A percentile compares a stretch with the other conserved stretches of the same genome.
These are phyloP conservation scores for Chrysochloris asiatica DNA, from an alignment of 2,113 vertebrate genomes.

Conservation along the genomic window DNA sequence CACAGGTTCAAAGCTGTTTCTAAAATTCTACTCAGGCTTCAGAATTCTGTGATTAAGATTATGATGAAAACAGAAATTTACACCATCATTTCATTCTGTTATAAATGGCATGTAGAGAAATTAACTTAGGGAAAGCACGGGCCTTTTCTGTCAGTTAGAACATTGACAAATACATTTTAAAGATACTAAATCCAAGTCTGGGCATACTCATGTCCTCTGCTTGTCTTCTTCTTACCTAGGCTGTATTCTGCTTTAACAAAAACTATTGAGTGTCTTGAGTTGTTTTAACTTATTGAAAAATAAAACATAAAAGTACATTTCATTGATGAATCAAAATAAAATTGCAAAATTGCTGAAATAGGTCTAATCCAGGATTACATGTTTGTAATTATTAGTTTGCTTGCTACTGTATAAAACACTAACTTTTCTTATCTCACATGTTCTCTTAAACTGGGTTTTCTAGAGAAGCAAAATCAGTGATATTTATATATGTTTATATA, in stretches of 20 bases:
- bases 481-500: too few species aligned
- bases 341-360: not conserved
- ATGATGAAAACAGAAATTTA: constrained; percentile 18
- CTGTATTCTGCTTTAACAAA: constrained; percentile 21
- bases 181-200: not conserved
- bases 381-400: not conserved
- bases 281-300: constrained; percentile 15
- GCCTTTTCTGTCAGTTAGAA: not conserved
- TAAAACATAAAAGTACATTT: not conserved
- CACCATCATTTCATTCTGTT: not conserved
- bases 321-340: not conserved
- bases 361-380: not conserved
- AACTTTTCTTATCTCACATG: not conserved
- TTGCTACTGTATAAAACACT: not conserved
- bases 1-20: not conserved
- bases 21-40: not conserved
- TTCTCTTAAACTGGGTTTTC: too few species aligned
- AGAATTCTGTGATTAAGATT: not conserved
- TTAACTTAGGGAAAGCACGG: not conserved
- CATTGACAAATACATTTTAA: constrained; percentile 35
- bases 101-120: constrained; percentile 36
- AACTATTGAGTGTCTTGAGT: not conserved
- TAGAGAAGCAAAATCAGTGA: too few species aligned
- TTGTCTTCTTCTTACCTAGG: constrained; percentile 19
- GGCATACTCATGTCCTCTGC: not conserved